Percentiles rank a stretch among this genome's conserved stretches.
These are phyloP conservation scores for Avahi laniger DNA, from an alignment of 2,797 vertebrate species.

Conservation along the genomic window DNA sequence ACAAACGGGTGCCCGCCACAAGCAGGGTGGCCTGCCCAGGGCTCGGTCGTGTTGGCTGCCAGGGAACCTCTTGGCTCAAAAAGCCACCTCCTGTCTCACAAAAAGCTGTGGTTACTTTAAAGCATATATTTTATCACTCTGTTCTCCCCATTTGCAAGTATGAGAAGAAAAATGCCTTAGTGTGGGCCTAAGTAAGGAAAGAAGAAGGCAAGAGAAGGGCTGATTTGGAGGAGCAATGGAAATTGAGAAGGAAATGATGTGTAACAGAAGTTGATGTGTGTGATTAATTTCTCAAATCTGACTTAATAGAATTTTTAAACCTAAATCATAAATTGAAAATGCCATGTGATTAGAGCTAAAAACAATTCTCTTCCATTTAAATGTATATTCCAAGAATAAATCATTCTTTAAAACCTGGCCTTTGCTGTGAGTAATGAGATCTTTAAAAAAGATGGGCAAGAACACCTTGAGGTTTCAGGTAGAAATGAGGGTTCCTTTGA, in stretches of 20 bases:
- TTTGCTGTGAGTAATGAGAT: not conserved
- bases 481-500: not conserved
- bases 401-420: not conserved
- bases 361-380: not conserved
- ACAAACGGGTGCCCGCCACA: not conserved
- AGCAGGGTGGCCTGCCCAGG: not conserved
- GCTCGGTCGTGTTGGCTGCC: not conserved
- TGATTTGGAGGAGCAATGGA: not conserved
- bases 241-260: too few relatives aligned
- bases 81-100: not conserved
- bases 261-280: fast-evolving
- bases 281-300: not conserved
- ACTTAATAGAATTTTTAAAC: not conserved
- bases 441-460: not conserved
- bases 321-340: not conserved
- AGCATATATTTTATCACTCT: not conserved
- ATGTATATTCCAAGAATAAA: not conserved
- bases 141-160: fast-evolving
- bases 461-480: fast-evolving
- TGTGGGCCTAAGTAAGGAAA: too few relatives aligned
- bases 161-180: not conserved
- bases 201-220: not conserved
- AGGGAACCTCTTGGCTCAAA: not conserved
- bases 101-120: not conserved
- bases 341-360: not conserved